These are phyloP conservation scores for Lates calcarifer DNA, from an alignment of 2,113 vertebrate genomes.

Conservation along the genomic window DNA sequence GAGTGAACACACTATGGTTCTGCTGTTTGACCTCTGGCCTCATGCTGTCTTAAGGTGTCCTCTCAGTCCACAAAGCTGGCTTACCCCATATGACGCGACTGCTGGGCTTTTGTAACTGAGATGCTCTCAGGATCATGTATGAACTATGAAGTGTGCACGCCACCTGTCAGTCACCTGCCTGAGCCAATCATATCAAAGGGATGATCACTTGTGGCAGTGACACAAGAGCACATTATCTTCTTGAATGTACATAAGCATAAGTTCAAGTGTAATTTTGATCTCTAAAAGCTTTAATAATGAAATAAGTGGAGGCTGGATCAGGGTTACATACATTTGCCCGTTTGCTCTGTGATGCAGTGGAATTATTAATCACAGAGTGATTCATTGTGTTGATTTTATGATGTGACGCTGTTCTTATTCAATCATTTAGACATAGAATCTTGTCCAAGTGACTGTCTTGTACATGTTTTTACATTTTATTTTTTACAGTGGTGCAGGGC, in stretches of 20 bases:
- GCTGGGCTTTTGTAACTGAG: constrained; percentile 23
- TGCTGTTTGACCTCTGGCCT: constrained; percentile 11
- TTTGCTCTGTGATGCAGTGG: neutral
- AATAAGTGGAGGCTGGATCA: too few relatives aligned
- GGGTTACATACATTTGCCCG: too few relatives aligned
- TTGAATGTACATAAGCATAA: neutral
- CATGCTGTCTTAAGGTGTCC: constrained; percentile 18
- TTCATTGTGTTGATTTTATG: neutral
- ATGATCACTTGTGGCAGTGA: neutral
- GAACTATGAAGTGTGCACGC: constrained; percentile 28
- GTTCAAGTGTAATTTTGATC: neutral
- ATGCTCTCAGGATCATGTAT: constrained; percentile 30
- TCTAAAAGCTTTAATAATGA: too few relatives aligned
- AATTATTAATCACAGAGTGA: neutral
- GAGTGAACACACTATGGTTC: neutral
- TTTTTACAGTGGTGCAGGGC: neutral
- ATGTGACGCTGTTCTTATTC: neutral
- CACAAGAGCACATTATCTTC: neutral
- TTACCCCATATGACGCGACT: constrained; percentile 41
- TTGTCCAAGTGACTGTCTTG: neutral
- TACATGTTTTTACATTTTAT: neutral
- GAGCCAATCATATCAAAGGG: constrained; percentile 9
- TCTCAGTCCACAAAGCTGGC: constrained; percentile 49
- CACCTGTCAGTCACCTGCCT: constrained; percentile 29
- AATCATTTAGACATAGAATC: neutral